Evolutionary conservation across 2,113 vertebrate genomes (phyloP).

Genomic region (Cyphomyrus discorhynchus): DNA sequence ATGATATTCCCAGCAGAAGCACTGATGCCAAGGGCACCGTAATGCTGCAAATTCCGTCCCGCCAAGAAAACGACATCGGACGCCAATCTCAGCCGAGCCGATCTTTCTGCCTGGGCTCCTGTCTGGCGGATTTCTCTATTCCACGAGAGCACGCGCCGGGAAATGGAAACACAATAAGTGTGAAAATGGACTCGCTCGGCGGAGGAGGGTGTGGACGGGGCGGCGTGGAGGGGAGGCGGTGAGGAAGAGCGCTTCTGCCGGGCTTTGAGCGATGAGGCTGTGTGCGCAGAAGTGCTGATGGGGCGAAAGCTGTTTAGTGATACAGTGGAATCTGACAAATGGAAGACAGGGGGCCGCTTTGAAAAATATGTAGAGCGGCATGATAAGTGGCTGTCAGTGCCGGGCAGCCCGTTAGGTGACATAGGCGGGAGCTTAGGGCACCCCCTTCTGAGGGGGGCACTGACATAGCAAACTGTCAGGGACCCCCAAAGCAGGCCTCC

Average conservation of each 20-base stretch:
- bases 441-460: neutral
- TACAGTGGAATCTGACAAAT: neutral
- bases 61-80: neutral
- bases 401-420: neutral
- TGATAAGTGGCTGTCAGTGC: neutral
- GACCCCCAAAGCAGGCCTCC: neutral
- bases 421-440: neutral
- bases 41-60: neutral
- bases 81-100: neutral
- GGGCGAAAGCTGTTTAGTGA: neutral
- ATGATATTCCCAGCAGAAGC: neutral
- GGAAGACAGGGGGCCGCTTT: neutral
- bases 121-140: neutral
- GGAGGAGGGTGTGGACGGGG: neutral
- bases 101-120: neutral
- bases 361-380: neutral
- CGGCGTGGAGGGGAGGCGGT: neutral
- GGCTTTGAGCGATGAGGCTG: neutral
- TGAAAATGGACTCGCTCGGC: conserved; percentile 1
- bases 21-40: too few species aligned
- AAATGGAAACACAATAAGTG: conserved; percentile 18
- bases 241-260: neutral
- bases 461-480: neutral
- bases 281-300: neutral
- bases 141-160: neutral